Base-by-base conservation (phyloP, 2,113 vertebrate genomes). In the Myocastor coypus region DNA sequence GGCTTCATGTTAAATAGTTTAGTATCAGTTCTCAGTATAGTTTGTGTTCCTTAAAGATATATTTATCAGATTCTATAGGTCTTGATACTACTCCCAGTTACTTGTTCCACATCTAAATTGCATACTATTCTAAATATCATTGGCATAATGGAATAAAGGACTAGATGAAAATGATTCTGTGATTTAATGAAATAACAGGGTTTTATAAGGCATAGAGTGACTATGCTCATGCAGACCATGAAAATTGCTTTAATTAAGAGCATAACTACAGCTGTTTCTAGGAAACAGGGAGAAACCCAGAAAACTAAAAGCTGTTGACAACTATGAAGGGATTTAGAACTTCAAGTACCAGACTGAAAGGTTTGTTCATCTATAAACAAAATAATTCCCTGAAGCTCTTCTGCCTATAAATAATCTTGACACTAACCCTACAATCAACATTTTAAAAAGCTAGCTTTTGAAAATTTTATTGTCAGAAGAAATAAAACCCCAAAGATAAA, bases 281-380 rank as follows among this genome's bases (percentile, higher is more conserved):
- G 63, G 61, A 93, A 89, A 42, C 37, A 90, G n/a, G 9, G 28
- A 77, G 9, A 81, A 1, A 68, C 19, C 14, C n/a, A 89, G 34
- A 10, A 16, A 84, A 32, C 50, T 78, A 37, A 85, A 75, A 30
- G 6, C 32, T 50, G 40, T 69, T n/a, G 17, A 26, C 32, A 71
- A 22, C 55, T 64, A 37, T 83, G 34, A 78, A 84, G 24, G 52
- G 12, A 87, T 26, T 73, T 22, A 34, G 46, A 17, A 46, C 59
- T 61, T 91, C 69, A 91, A 83, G 12, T 66, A 42, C 20, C 86
- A 87, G n/a, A 93, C 71, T 83, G 40, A 92, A 84, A 92, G 34
- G 0, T 0, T 89, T 77, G 75, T 95, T 66, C 34, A 95, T 46
- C n/a, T 95, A 34, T 5, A 4, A 3, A 73, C 9, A 83, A 89